Evolutionary conservation across 2,797 vertebrate genomes (phyloP).

Genomic region (Holocentrus rufus): DNA sequence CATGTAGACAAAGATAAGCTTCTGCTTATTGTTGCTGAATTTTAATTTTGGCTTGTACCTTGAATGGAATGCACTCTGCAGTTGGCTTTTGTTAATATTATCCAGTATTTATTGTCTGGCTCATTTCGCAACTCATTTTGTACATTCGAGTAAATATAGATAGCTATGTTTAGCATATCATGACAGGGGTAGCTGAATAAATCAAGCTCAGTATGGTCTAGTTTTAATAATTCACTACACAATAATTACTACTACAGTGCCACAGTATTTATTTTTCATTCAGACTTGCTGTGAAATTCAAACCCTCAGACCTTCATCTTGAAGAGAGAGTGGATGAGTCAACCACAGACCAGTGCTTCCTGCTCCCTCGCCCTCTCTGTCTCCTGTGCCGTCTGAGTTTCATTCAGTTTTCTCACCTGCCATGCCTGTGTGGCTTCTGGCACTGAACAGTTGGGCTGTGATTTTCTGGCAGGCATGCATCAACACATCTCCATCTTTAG

Average conservation of each 20-base stretch:
- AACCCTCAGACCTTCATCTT: neutral
- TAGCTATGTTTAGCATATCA: neutral
- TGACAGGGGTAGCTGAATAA: neutral
- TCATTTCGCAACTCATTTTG: neutral
- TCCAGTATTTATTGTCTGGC: neutral
- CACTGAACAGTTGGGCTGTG: constrained; percentile 62
- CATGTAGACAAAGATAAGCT: constrained; percentile 56
- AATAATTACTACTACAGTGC: neutral
- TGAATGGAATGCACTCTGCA: constrained; percentile 13
- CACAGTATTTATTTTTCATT: neutral
- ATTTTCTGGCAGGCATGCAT: constrained; percentile 71
- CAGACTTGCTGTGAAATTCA: constrained; percentile 7
- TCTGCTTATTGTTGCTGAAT: constrained; percentile 36
- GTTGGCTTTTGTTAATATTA: neutral
- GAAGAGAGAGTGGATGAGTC: constrained; percentile 4
- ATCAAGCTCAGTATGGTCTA: constrained; percentile 6
- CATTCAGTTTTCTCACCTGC: constrained; percentile 66
- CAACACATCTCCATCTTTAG: constrained; percentile 72
- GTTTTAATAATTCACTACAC: constrained; percentile 30
- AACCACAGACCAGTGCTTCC: neutral
- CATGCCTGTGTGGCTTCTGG: constrained; percentile 62
- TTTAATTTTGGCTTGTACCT: constrained; percentile 25
- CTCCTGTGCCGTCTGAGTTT: constrained; percentile 49
- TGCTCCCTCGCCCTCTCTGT: constrained; percentile 26
- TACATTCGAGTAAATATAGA: neutral